Base-by-base conservation (phyloP, 2,797 vertebrate species). In the Salmo trutta region DNA sequence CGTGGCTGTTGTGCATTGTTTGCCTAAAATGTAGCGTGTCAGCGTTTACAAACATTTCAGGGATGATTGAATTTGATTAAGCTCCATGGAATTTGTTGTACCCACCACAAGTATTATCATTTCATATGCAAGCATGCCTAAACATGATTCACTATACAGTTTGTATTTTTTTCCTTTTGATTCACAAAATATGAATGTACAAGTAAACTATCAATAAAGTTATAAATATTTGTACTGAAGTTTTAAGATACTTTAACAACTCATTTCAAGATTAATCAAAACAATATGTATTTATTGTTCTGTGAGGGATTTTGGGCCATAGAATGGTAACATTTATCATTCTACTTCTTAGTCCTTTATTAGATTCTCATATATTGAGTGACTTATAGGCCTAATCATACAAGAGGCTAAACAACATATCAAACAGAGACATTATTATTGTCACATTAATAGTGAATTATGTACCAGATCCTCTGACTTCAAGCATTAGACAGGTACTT, bases 181-280 rank as follows among this genome's bases (percentile, higher is more conserved):
- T 93, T 95, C 92, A 91, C 93, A 95, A 94, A 93, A 94, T 95
- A 96, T 96, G 96, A 98, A 97, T 97, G 97, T 98, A 47, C 41
- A 47, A 47, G 10, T 96, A 96, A 97, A 95, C 96, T 97, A 97
- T 96, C 95, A 98, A 98, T 98, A 98, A 98, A 98, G 96, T 95
- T 97, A 96, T 97, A 96, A 97, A 96, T 96, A 97, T 98, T 98
- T 98, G 96, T 97, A 97, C 89, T 88, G 75, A 85, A 74, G 93
- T 94, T 95, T 95, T 90, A 88, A 87, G 84, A 81, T 87, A 83
- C 75, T 81, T 80, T 77, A 72, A 83, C 52, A 72, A 17, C 56
- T 19, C 56, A 14, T 62, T 47, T 74, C 3, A 29, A 31, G 4
- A 6, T 17, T 5, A 66, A 31, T 66, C 65, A 33, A 33, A 67